Evolutionary conservation across 1,140 invertebrate genomes (phyloP).

Genomic region (Samia ricini): DNA sequence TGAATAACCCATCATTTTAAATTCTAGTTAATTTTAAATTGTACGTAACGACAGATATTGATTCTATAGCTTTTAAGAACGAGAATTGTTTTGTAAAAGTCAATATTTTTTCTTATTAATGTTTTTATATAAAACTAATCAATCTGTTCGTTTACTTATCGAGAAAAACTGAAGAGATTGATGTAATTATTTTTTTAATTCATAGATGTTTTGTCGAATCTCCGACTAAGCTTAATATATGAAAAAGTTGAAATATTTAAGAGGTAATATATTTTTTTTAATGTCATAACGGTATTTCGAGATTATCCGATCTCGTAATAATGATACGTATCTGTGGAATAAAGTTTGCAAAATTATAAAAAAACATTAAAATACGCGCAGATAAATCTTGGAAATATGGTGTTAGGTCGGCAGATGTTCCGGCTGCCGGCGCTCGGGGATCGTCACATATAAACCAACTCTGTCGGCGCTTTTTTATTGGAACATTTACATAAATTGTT

Average conservation of each 20-base stretch:
- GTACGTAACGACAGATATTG: too few species aligned
- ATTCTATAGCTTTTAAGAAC: too few species aligned
- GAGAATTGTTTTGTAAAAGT: too few species aligned
- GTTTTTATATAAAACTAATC: too few species aligned
- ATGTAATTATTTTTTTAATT: too few species aligned
- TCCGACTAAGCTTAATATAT: too few species aligned
- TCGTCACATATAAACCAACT: neutral
- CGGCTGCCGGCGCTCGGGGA: neutral
- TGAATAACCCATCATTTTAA: too few species aligned
- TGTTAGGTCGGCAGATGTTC: slow-evolving; percentile 3
- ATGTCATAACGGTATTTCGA: neutral
- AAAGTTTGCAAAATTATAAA: neutral
- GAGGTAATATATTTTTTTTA: slow-evolving; percentile 1
- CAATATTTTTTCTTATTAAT: too few species aligned
- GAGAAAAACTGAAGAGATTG: too few species aligned
- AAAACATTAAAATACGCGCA: neutral
- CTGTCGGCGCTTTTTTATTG: neutral
- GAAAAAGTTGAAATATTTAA: slow-evolving; percentile 8
- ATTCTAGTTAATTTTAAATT: too few species aligned
- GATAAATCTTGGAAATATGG: slow-evolving; percentile 3
- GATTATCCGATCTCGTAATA: slow-evolving; percentile 5
- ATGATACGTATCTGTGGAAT: neutral
- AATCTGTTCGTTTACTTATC: too few species aligned
- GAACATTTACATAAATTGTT: neutral
- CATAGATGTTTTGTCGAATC: too few species aligned